phyloP scores from a whole-genome alignment of 2,797 vertebrate species.

The Sebastes iracundus region DNA sequence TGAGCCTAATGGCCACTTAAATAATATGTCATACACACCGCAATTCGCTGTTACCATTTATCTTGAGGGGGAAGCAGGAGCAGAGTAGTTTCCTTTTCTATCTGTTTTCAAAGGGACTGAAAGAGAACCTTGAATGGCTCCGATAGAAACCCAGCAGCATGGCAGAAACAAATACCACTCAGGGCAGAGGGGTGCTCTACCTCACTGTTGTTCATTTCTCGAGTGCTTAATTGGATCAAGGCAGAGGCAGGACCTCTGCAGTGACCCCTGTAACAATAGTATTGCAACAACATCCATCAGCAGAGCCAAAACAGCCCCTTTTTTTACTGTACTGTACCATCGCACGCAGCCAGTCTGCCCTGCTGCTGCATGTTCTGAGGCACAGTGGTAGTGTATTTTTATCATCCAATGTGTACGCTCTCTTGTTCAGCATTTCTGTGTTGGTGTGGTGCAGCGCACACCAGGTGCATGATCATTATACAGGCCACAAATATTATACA shows the following conservation, averaged over 20 bases:
- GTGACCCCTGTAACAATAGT: slow-evolving; percentile 23
- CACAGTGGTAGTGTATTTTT: background rate
- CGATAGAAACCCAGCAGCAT: background rate
- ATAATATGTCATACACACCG: background rate
- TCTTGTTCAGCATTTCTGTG: background rate
- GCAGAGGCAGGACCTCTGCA: slow-evolving; percentile 16
- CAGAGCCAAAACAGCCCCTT: background rate
- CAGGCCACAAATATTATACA: background rate
- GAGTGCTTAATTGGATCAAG: slow-evolving; percentile 34
- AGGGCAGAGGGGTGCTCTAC: background rate
- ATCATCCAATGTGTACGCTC: background rate
- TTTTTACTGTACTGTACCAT: background rate
- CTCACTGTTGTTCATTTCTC: slow-evolving; percentile 14
- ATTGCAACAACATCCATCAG: slow-evolving; percentile 34
- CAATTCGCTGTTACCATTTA: slow-evolving; percentile 13
- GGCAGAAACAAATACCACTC: slow-evolving; percentile 15
- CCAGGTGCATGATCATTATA: background rate
- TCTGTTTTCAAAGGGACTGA: slow-evolving; percentile 5
- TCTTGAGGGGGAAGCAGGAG: background rate
- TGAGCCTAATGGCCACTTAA: background rate
- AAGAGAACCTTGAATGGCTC: slow-evolving; percentile 18
- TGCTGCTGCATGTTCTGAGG: background rate
- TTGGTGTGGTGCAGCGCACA: background rate
- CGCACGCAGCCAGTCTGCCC: background rate
- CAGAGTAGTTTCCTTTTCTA: slow-evolving; percentile 1